Base-by-base conservation (phyloP, 2,113 vertebrate species). In the Labrus mixtus region DNA sequence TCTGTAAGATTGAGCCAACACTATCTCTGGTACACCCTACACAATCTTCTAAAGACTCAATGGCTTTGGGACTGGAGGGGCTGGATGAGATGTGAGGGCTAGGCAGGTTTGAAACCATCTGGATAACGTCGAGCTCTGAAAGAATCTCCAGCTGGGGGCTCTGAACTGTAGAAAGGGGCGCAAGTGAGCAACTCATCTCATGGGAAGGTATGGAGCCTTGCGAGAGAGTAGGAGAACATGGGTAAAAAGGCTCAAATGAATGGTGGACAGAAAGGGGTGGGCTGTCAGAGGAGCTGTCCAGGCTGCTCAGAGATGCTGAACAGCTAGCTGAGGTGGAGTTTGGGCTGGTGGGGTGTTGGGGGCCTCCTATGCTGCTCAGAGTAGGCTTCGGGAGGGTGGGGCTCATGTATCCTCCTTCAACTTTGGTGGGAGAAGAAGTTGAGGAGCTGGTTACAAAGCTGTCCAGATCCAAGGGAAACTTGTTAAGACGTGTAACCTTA, bases 401-500 rank as follows among this genome's bases (percentile, higher is more conserved):
- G 41, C 16, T 86, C 25, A 51, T 36, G 22, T 60, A 56, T 68
- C 25, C 54, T 23, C 13, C 55, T 16, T 69, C 60, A 65, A 62
- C 20, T 68, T 84, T 73, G 59, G 60, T 25, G 15, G 78, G 48
- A 46, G 84, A 73, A 58, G 71, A 43, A 46, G 51, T 36, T 36
- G 78, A 25, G 19, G 23, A 53, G 64, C 61, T 43, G 78, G 67
- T 89, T 19, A 93, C 87, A 60, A 95, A 85, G 48, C 71, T 91
- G 33, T 95, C 90, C 37, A 79, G 59, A 65, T 93, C 91, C 73
- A 92, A 82, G 15, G 73, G 94, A 62, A 94, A 95, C 63, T 88
- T 92, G 79, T 94, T 91, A 54, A 95, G 90, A 46, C 91, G 93
- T 1, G 59, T 93, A 46, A 86, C 77, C 69, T 90, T 91, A 10